Conservation (phyloP, 64 coral and sea anemone species). For the Montipora efflorescens region DNA sequence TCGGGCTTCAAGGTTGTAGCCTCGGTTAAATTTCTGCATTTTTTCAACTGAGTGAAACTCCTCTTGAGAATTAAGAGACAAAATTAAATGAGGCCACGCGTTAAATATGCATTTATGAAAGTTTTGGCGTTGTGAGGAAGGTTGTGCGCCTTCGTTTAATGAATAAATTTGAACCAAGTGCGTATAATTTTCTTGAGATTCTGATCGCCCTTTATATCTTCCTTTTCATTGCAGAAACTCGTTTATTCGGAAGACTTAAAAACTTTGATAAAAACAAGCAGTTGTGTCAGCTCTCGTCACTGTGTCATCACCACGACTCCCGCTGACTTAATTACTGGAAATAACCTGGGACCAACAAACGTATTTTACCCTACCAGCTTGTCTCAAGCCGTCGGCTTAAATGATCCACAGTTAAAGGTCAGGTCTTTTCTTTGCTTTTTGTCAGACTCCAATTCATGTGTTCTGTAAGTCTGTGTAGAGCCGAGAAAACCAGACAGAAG, state of each 20-base stretch:
- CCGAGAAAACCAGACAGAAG: too few species aligned
- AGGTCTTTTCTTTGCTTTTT: background rate
- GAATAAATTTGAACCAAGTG: too few species aligned
- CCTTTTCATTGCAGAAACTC: constrained; percentile 44
- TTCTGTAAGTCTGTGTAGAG: too few species aligned
- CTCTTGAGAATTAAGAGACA: too few species aligned
- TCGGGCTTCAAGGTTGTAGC: too few species aligned
- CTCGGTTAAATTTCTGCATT: too few species aligned
- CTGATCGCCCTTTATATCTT: background rate
- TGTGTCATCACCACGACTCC: constrained; percentile 70
- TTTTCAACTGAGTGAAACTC: too few species aligned
- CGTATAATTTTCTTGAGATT: too few species aligned
- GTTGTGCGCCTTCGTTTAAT: too few species aligned
- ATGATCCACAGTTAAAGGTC: constrained; percentile 75
- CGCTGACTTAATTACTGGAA: background rate
- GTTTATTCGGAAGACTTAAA: constrained; percentile 45
- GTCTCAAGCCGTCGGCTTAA: constrained; percentile 71
- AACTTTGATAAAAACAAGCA: constrained; percentile 16
- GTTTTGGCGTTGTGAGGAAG: too few species aligned
- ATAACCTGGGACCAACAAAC: constrained; percentile 70
- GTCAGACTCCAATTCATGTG: background rate
- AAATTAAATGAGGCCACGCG: too few species aligned
- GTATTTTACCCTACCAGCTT: constrained; percentile 80
- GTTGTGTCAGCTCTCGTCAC: constrained; percentile 60
- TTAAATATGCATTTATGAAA: too few species aligned